phyloP scores from a whole-genome alignment of 2,797 vertebrate genomes.

The Meriones psammophilus region DNA sequence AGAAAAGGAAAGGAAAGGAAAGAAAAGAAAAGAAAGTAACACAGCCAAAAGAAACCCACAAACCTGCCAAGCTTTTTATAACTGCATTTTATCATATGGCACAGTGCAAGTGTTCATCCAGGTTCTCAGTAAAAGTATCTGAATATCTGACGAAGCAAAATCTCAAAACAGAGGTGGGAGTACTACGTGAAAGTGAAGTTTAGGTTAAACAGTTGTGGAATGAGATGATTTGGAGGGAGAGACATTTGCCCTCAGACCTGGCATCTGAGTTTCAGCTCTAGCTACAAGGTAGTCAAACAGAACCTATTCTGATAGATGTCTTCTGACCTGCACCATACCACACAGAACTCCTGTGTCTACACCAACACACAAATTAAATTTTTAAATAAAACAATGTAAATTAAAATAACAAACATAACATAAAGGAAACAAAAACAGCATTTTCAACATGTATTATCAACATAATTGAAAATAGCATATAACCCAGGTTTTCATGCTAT shows the following conservation, averaged over 20 bases:
- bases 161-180: background rate
- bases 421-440: constrained; percentile 9
- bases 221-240: background rate
- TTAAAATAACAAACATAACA: background rate
- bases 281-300: background rate
- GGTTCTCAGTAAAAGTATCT: constrained; percentile 32
- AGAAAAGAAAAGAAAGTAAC: too few species aligned
- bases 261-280: background rate
- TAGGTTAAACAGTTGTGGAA: background rate
- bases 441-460: constrained; percentile 12
- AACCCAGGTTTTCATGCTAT: background rate
- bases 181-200: background rate
- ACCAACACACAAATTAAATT: background rate
- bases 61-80: constrained; percentile 56
- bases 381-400: background rate
- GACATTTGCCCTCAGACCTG: background rate
- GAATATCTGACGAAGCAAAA: constrained; percentile 49
- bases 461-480: background rate
- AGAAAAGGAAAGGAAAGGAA: too few species aligned
- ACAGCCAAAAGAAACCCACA: constrained; percentile 34
- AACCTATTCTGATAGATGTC: background rate
- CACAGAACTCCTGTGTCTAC: background rate
- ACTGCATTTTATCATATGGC: constrained; percentile 22
- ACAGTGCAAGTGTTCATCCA: constrained; percentile 45
- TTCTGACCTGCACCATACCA: background rate